Conservation (phyloP, 2,113 vertebrate species). For the Alethe castanea region DNA sequence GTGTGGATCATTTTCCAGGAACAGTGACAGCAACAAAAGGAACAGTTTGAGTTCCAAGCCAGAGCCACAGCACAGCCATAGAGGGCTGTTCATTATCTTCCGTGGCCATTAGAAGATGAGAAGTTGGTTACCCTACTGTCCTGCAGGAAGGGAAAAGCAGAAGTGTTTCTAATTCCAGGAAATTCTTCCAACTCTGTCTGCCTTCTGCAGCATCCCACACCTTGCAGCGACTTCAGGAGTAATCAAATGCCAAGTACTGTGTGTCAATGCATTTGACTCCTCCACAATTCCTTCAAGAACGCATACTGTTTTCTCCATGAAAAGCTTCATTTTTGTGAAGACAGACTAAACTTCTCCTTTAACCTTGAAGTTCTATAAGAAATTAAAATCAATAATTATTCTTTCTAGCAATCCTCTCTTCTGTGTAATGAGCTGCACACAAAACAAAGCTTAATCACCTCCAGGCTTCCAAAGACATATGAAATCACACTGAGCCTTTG, state of each 20-base stretch:
- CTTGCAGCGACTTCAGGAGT: background rate
- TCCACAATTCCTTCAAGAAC: background rate
- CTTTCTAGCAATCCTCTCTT: background rate
- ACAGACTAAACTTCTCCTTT: background rate
- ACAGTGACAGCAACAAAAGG: background rate
- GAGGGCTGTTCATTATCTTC: background rate
- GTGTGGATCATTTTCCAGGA: rapidly evolving
- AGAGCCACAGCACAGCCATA: background rate
- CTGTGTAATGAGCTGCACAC: background rate
- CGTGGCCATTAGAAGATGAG: background rate
- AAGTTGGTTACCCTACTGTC: background rate
- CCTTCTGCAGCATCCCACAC: background rate
- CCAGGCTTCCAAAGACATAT: background rate
- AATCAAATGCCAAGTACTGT: background rate
- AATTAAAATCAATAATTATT: background rate
- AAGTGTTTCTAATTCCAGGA: background rate
- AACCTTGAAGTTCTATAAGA: background rate
- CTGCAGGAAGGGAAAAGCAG: background rate
- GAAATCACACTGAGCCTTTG: background rate
- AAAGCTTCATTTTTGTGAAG: background rate
- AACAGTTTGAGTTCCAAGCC: background rate
- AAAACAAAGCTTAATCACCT: background rate
- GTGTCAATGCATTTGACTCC: background rate
- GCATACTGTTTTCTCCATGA: background rate
- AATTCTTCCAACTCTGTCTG: background rate